phyloP scores from a whole-genome alignment of 2,888 invertebrate genomes.

The Netelia virgata region DNA sequence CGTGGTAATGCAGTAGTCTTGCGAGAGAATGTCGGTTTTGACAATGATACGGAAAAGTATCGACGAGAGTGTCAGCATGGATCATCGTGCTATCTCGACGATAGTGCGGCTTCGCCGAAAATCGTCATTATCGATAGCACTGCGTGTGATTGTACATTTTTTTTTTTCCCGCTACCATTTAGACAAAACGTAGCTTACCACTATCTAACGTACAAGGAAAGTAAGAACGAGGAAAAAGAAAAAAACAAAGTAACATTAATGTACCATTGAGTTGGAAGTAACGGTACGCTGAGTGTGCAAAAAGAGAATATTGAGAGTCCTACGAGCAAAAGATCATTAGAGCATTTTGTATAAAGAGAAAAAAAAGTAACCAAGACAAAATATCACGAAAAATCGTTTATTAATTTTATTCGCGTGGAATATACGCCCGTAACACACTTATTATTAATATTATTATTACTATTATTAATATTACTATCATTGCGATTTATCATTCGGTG shows the following conservation, averaged over 20 bases:
- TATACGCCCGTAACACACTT: slow-evolving; percentile 41
- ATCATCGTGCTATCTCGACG: slow-evolving; percentile 17
- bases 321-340: slow-evolving; percentile 15
- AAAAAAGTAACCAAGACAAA: slow-evolving; percentile 35
- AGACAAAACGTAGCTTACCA: slow-evolving; percentile 36
- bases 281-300: slow-evolving; percentile 27
- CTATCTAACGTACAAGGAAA: slow-evolving; percentile 42
- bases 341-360: slow-evolving; percentile 65
- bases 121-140: slow-evolving; percentile 39
- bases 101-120: slow-evolving; percentile 5
- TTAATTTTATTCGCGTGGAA: slow-evolving; percentile 43
- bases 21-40: slow-evolving; percentile 31
- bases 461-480: slow-evolving; percentile 29
- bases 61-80: slow-evolving; percentile 5
- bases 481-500: slow-evolving; percentile 50
- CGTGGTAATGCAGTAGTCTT: slow-evolving; percentile 34
- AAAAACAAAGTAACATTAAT: slow-evolving; percentile 9
- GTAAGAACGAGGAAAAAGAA: slow-evolving; percentile 19
- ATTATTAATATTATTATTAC: slow-evolving; percentile 33
- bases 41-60: slow-evolving; percentile 8
- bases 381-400: slow-evolving; percentile 18
- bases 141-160: slow-evolving; percentile 58
- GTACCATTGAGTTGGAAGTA: slow-evolving; percentile 9
- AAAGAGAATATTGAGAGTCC: slow-evolving; percentile 29
- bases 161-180: slow-evolving; percentile 26